Evolutionary conservation across 2,888 invertebrate genomes (phyloP).

Genomic region (Ganaspis brasiliensis): DNA sequence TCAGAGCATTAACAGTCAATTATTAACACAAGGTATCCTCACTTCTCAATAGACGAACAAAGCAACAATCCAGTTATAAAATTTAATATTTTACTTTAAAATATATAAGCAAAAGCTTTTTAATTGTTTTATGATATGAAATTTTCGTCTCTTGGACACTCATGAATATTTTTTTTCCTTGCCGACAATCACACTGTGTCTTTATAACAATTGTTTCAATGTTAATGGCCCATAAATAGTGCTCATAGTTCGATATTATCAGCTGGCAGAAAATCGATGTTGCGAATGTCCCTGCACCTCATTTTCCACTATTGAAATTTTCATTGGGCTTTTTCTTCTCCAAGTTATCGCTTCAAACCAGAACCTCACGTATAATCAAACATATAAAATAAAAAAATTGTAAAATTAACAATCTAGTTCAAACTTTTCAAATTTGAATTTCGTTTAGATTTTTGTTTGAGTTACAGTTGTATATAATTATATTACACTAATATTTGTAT

Average conservation of each 20-base stretch:
- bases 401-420: too few species aligned
- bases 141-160: neutral
- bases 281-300: neutral
- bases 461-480: too few species aligned
- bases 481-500: too few species aligned
- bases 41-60: neutral
- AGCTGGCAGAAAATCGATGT: neutral
- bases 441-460: too few species aligned
- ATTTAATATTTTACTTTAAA: neutral
- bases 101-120: neutral
- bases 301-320: neutral
- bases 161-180: slow-evolving; percentile 28
- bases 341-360: too few species aligned
- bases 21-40: slow-evolving; percentile 11
- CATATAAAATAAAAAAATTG: too few species aligned
- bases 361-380: too few species aligned
- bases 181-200: neutral
- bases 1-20: slow-evolving; percentile 20
- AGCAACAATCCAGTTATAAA: neutral
- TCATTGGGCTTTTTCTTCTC: too few species aligned
- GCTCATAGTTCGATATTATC: neutral
- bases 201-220: slow-evolving; percentile 7
- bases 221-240: slow-evolving; percentile 15
- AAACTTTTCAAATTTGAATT: too few species aligned
- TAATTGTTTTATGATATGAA: neutral